Evolutionary conservation across 1,140 invertebrate genomes (phyloP).

Genomic region (Conopomorpha cramerella): DNA sequence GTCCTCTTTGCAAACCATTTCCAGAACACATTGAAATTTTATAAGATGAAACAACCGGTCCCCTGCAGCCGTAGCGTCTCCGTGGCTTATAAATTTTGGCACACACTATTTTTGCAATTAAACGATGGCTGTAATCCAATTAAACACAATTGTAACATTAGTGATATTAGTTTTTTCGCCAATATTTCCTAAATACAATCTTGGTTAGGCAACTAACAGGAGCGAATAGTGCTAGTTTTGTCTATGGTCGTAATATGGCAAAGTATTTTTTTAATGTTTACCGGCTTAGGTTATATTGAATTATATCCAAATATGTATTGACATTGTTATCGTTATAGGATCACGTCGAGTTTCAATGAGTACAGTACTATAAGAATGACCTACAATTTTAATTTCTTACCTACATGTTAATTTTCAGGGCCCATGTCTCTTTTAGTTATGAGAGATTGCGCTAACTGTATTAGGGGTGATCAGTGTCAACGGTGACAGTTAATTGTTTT

Average conservation of each 20-base stretch:
- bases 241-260: neutral
- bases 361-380: no score
- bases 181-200: conserved; percentile 47
- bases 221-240: conserved; percentile 35
- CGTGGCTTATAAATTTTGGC: conserved; percentile 45
- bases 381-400: no score
- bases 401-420: no score
- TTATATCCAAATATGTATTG: no score
- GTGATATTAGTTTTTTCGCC: conserved; percentile 45
- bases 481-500: no score
- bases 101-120: conserved; percentile 32
- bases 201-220: conserved; percentile 56
- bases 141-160: conserved; percentile 53
- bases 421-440: no score
- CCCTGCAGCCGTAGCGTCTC: conserved; percentile 42
- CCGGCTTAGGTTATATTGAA: no score
- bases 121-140: conserved; percentile 35
- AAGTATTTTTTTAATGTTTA: no score
- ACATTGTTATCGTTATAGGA: no score
- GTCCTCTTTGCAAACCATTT: conserved; percentile 95
- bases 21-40: conserved; percentile 61
- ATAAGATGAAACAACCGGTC: conserved; percentile 57
- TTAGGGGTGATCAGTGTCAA: no score
- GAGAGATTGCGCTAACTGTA: no score
- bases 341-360: no score